Conservation (phyloP, 2,113 vertebrate species). For the Butastur rufipennis region DNA sequence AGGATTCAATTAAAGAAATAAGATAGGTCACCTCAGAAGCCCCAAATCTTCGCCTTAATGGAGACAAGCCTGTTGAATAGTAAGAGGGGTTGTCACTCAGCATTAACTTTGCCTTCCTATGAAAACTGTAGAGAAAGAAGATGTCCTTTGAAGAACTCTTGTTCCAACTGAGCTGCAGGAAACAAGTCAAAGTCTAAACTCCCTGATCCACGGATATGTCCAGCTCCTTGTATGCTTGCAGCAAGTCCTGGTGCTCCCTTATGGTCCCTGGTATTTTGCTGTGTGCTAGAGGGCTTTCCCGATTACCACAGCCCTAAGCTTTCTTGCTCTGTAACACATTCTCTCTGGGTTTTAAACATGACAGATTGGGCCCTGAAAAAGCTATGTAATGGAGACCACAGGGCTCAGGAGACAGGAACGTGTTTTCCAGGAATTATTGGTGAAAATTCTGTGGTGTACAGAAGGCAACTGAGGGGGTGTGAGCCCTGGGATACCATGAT, state of each 20-base stretch:
- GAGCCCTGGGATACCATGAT: background rate
- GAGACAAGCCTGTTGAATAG: background rate
- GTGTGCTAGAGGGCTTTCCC: background rate
- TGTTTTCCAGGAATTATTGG: background rate
- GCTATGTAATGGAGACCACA: background rate
- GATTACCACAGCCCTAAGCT: background rate
- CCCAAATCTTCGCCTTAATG: background rate
- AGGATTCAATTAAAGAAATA: background rate
- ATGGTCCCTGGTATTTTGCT: background rate
- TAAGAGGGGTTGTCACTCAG: background rate
- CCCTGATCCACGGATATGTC: background rate
- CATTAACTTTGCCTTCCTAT: background rate
- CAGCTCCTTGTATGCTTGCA: background rate
- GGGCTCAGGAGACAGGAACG: background rate
- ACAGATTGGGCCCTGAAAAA: background rate
- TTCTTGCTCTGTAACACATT: background rate
- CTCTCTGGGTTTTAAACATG: background rate
- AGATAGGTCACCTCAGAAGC: background rate
- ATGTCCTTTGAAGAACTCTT: background rate
- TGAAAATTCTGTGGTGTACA: background rate
- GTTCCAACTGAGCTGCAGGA: background rate
- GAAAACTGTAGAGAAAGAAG: background rate
- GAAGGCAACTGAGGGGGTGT: background rate
- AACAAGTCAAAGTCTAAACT: background rate
- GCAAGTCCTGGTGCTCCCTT: background rate